Base-by-base conservation (phyloP, 2,888 invertebrate genomes). In the Salpingus planirostris region DNA sequence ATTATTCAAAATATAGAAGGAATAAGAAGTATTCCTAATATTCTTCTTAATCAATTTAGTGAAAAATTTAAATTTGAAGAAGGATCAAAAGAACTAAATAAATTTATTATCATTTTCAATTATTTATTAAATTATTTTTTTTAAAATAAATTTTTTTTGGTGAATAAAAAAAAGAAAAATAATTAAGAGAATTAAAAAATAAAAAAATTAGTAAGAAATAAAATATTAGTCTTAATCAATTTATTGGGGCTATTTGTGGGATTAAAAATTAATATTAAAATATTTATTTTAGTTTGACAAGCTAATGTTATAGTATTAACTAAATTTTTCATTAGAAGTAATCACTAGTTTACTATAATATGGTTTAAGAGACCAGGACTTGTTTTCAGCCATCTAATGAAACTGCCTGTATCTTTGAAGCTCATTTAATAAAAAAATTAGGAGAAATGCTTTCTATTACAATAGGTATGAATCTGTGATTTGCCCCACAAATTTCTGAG, bases 401-500 rank as follows among this genome's bases (percentile, higher is more conserved):
- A 36, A 55, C 56, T 57, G 62, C 60, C 52, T 63, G 67, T 36
- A 56, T 59, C 56, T 63, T 64, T 53, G 62, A 66, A 62, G 74
- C 65, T 74, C 72, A 74, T 57, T 70, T 70, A 64, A 73, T 69
- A 56, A 75, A 74, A 46, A 57, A 65, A 54, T 67, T 68, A 49
- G 66, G 59, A 39, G 65, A 62, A 29, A 72, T 66, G 52, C 68
- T 69, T 74, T 79, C 76, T 52, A 78, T 61, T 36, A 72, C 69
- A 71, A 83, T 81, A 15, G 81, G 83, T 66, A 85, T 84, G 72
- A 83, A 84, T 36, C 80, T 80, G 61, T 84, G 82, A 60, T 85
- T 83, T 29, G 76, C 73, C 1, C 83, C 83, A 66, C 83, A 85
- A 68, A 85, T 82, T 74, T 85, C 82, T 48, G 82, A 83, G 59